phyloP scores from a whole-genome alignment of 1,140 invertebrate species.

The Mizuhopecten yessoensis region DNA sequence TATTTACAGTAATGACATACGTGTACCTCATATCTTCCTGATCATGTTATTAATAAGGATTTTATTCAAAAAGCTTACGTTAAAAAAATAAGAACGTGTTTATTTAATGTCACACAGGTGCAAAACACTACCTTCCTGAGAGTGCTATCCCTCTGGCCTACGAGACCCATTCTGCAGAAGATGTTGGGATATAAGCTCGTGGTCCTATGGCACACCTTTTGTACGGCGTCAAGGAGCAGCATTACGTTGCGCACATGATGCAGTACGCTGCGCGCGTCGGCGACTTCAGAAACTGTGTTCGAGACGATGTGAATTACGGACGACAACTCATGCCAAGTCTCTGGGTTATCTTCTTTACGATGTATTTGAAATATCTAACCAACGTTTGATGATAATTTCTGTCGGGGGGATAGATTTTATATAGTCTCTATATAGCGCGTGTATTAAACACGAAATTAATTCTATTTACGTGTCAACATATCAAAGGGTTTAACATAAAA shows the following conservation, averaged over 20 bases:
- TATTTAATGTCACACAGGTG: not conserved
- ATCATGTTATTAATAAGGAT: no score
- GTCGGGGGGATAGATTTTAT: no score
- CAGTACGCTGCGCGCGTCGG: slow-evolving; percentile 84
- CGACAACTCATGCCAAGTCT: not conserved
- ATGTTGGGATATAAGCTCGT: slow-evolving; percentile 78
- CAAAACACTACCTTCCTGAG: slow-evolving; percentile 48
- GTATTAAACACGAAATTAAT: no score
- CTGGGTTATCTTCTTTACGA: not conserved
- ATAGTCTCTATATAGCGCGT: no score
- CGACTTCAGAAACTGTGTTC: slow-evolving; percentile 36
- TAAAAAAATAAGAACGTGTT: no score
- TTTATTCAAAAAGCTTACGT: no score
- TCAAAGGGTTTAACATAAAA: no score
- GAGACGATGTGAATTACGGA: not conserved
- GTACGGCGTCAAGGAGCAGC: slow-evolving; percentile 94
- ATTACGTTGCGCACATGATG: slow-evolving; percentile 93
- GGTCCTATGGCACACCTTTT: slow-evolving; percentile 95
- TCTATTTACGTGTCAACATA: no score
- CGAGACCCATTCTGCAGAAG: slow-evolving; percentile 81
- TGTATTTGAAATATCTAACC: not conserved
- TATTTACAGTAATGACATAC: no score
- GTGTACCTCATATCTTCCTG: no score
- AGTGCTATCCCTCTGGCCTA: slow-evolving; percentile 83
- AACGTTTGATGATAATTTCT: no score